phyloP scores from a whole-genome alignment of 2,797 vertebrate species.

The Enoplosus armatus region DNA sequence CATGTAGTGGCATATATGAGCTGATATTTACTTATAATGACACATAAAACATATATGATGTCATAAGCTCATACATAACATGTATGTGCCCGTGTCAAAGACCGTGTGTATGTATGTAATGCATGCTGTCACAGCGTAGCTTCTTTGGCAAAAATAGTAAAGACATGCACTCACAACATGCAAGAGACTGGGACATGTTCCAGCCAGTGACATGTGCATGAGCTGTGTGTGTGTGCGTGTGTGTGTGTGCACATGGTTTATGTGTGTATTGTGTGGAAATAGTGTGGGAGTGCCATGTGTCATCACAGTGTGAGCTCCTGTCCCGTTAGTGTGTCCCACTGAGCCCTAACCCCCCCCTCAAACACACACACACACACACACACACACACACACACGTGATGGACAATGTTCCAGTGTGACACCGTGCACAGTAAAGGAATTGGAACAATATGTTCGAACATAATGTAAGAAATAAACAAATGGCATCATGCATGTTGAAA shows the following conservation, averaged over 20 bases:
- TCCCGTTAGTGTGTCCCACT: slow-evolving; percentile 65
- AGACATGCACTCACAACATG: slow-evolving; percentile 49
- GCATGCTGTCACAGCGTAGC: slow-evolving; percentile 7
- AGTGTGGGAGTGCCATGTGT: slow-evolving; percentile 81
- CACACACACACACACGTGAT: slow-evolving; percentile 28
- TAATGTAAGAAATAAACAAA: slow-evolving; percentile 4
- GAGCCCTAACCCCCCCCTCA: slow-evolving; percentile 30
- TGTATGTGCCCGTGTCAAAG: slow-evolving; percentile 9
- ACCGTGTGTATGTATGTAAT: not conserved
- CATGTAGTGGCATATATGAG: not conserved
- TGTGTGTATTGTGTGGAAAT: slow-evolving; percentile 62
- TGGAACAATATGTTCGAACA: slow-evolving; percentile 21
- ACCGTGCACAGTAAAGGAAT: slow-evolving; percentile 13
- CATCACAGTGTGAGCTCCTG: slow-evolving; percentile 80
- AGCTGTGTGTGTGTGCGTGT: slow-evolving; percentile 13
- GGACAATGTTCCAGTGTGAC: slow-evolving; percentile 21
- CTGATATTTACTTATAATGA: not conserved
- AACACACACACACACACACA: slow-evolving; percentile 25
- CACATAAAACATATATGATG: not conserved
- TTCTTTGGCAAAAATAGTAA: slow-evolving; percentile 29
- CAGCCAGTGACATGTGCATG: slow-evolving; percentile 35
- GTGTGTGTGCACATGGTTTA: slow-evolving; percentile 14
- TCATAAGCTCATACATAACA: not conserved
- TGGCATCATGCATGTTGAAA: not conserved
- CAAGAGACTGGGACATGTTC: slow-evolving; percentile 37